These are phyloP conservation scores for Petrosia ficiformis DNA, from an alignment of 37 sponge, comb jelly and placozoan genomes.

Conservation along the genomic window DNA sequence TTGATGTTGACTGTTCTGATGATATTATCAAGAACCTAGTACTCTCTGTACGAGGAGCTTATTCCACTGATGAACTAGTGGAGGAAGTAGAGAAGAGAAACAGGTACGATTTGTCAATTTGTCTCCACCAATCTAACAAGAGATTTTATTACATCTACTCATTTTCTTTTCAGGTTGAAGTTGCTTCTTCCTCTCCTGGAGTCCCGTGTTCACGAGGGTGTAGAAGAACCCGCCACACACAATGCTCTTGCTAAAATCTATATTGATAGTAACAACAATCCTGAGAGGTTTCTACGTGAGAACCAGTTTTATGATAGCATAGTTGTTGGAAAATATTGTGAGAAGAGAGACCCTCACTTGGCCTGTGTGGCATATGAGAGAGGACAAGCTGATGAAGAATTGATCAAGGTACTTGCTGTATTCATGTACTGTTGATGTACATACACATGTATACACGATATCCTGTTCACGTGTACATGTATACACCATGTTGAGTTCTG, in stretches of 20 bases:
- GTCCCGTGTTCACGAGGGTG: constrained; percentile 84
- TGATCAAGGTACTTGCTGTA: constrained; percentile 72
- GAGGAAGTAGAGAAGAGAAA: constrained; percentile 96
- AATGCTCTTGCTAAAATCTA: constrained; percentile 99
- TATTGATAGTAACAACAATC: constrained; percentile 99
- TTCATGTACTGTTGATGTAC: neutral
- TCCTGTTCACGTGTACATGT: no score
- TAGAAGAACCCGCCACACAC: constrained; percentile 96
- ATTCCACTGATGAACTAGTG: constrained; percentile 98
- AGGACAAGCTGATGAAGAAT: constrained; percentile 95
- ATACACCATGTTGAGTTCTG: no score
- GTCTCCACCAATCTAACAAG: neutral
- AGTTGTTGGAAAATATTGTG: constrained; percentile 95
- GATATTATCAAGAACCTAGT: constrained; percentile 97
- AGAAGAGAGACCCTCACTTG: constrained; percentile 98
- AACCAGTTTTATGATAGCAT: constrained; percentile 97
- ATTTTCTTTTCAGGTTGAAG: constrained; percentile 69
- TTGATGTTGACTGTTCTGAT: constrained; percentile 98
- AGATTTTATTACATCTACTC: neutral
- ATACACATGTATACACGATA: neutral
- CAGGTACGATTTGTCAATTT: constrained; percentile 41
- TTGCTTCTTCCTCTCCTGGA: constrained; percentile 94
- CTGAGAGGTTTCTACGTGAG: constrained; percentile 95
- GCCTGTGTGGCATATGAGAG: constrained; percentile 99
- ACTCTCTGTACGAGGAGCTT: constrained; percentile 86